Evolutionary conservation across 2,888 invertebrate genomes (phyloP), one percentile per base, ranked within the genome.

Genomic region (Corbicula japonica): DNA sequence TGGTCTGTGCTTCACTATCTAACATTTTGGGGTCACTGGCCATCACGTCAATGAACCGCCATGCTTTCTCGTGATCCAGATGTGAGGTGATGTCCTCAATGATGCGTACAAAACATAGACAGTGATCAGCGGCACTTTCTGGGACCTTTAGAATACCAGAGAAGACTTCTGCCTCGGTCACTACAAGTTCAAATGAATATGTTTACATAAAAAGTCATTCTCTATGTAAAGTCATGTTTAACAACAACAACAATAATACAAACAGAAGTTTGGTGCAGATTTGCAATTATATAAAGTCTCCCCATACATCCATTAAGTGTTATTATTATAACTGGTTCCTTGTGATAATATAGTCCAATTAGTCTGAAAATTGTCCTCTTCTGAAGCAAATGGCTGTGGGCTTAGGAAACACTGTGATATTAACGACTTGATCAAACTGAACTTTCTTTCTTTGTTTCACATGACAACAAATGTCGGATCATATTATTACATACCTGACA

Each of bases 401-500:
- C n/a, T n/a, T n/a, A n/a, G n/a, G n/a, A n/a, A n/a, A n/a, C n/a
- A n/a, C n/a, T n/a, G n/a, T n/a, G n/a, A n/a, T n/a, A n/a, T n/a
- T n/a, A n/a, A n/a, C n/a, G n/a, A n/a, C n/a, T n/a, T n/a, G n/a
- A n/a, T n/a, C n/a, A n/a, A n/a, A n/a, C n/a, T n/a, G n/a, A n/a
- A n/a, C n/a, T n/a, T n/a, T n/a, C n/a, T n/a, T n/a, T n/a, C n/a
- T n/a, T n/a, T n/a, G n/a, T n/a, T n/a, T n/a, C n/a, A n/a, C n/a
- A n/a, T n/a, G n/a, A n/a, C n/a, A n/a, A n/a, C n/a, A n/a, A n/a
- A n/a, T n/a, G n/a, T n/a, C n/a, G n/a, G n/a, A n/a, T n/a, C n/a
- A n/a, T n/a, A n/a, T n/a, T n/a, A n/a, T n/a, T n/a, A 50, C 21
- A 74, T 74, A 87, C 88, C 88, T 62, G 88, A 88, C 87, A 88